phyloP scores from a whole-genome alignment of 2,797 vertebrate species.

The Gymnocypris eckloni region DNA sequence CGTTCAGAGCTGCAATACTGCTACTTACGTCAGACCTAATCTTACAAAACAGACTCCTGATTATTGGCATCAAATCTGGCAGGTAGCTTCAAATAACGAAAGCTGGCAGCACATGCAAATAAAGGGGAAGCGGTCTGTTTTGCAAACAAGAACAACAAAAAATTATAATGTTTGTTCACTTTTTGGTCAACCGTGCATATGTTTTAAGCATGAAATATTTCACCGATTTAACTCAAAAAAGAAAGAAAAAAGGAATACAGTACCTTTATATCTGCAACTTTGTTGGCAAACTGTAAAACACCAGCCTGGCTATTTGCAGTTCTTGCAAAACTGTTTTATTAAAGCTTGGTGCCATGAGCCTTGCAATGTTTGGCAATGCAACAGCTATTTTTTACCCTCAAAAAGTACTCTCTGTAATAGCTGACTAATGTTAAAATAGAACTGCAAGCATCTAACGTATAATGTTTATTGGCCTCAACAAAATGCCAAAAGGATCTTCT shows the following conservation, averaged over 20 bases:
- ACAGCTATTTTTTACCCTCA: not conserved
- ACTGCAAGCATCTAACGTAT: not conserved
- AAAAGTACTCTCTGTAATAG: not conserved
- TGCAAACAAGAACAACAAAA: not conserved
- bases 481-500: not conserved
- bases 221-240: not conserved
- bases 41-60: not conserved
- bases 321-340: constrained; percentile 1
- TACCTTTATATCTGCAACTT: not conserved
- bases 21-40: constrained; percentile 18
- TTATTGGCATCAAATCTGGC: constrained; percentile 19
- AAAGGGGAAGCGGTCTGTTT: not conserved
- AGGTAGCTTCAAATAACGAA: not conserved
- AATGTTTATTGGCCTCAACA: not conserved
- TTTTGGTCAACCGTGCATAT: not conserved
- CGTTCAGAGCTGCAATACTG: constrained; percentile 5
- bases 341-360: constrained; percentile 13
- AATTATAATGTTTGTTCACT: not conserved
- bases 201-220: constrained; percentile 1
- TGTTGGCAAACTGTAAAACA: constrained; percentile 21
- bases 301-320: not conserved
- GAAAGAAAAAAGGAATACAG: not conserved
- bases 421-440: not conserved
- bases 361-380: constrained; percentile 4
- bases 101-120: constrained; percentile 4